Evolutionary conservation across 2,888 invertebrate genomes (phyloP), one percentile per base, ranked within the genome.

Genomic region (Apodemia zela): DNA sequence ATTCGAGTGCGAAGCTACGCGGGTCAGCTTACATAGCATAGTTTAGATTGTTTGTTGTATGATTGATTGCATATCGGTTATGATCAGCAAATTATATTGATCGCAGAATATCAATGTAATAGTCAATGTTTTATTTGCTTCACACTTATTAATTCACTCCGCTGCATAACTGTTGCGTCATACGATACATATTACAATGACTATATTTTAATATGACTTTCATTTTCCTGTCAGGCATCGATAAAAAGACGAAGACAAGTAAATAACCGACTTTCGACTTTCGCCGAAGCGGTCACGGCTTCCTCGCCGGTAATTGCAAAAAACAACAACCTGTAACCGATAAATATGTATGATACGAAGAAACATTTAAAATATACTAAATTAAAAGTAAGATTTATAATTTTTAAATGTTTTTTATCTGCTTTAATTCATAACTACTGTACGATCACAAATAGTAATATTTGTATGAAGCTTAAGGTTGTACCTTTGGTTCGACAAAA

Each of bases 221-320:
- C 64, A 47, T 62, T 66, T 54, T 66, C 51, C 11, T 59, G 59
- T 33, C 60, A 35, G n/a, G 35, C 59, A 65, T 49, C 75, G 68
- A 70, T 67, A 67, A 73, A 72, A 72, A 74, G 78, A 75, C 60
- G 54, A 63, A 65, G 60, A 62, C 57, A 78, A 72, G 71, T 67
- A 75, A 76, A 75, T 75, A 70, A 71, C 69, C 73, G 75, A 75
- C 87, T 87, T 84, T 87, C 86, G 73, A 85, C 87, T 88, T 88
- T 88, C 88, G 77, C 87, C 77, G 69, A 69, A 25, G 54, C 54
- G 54, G 54, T 54, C 54, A 54, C 29, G 54, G 54, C 54, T 54
- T 54, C 54, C 54, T 54, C 25, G 54, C 25, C 74, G 72, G 67
- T 69, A 78, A 54, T 17, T 13, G 49, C 61, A 64, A 65, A 66